These are phyloP conservation scores for Anhinga anhinga DNA, from an alignment of 2,113 vertebrate species.

Conservation along the genomic window DNA sequence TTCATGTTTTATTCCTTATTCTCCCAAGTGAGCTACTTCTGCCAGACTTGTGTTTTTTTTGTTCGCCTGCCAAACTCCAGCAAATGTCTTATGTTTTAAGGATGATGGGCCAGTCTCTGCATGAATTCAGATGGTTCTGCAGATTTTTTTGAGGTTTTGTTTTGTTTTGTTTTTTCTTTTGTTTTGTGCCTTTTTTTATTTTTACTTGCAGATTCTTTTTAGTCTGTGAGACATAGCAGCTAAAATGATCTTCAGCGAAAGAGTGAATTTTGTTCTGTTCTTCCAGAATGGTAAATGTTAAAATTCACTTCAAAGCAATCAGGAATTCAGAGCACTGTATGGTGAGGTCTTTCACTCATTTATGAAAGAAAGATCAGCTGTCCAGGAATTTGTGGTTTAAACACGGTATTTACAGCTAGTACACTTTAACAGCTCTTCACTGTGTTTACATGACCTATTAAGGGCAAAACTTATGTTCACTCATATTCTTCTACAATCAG, in stretches of 20 bases:
- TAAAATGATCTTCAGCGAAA: not conserved
- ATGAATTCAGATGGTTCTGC: not conserved
- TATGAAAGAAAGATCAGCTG: not conserved
- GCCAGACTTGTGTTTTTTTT: slow-evolving; percentile 46
- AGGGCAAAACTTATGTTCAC: not conserved
- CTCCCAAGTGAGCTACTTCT: not conserved
- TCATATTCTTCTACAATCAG: not conserved
- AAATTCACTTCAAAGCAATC: not conserved
- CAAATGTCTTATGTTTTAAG: slow-evolving; percentile 45
- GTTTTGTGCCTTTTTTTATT: not conserved
- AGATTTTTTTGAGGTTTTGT: not conserved
- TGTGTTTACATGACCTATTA: not conserved
- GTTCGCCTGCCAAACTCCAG: slow-evolving; percentile 12
- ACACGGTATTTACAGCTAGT: not conserved
- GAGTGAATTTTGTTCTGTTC: not conserved
- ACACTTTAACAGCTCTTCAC: not conserved
- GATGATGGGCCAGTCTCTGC: not conserved
- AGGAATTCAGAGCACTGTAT: not conserved
- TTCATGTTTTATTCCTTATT: not conserved
- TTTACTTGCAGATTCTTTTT: not conserved
- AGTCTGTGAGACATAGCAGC: not conserved
- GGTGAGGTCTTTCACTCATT: not conserved
- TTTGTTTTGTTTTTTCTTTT: not conserved
- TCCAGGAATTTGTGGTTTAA: slow-evolving; percentile 12
- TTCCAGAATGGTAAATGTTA: not conserved